phyloP scores from a whole-genome alignment of 2,888 invertebrate species.

The Euzophera pinguis region DNA sequence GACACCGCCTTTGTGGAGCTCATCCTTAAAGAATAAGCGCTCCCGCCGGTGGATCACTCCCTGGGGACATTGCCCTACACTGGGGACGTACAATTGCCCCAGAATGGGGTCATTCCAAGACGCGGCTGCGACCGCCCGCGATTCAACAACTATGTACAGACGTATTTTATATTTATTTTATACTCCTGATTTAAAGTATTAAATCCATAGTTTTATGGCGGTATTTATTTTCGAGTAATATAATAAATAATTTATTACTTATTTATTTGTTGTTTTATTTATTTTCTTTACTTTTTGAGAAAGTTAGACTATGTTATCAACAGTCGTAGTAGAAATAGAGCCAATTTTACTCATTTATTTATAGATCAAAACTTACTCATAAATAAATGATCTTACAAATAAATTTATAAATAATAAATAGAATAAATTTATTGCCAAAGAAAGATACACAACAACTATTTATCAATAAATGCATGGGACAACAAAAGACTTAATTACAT shows the following conservation, averaged over 20 bases:
- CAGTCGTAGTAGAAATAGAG: too few relatives aligned
- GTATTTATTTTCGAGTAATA: conserved; percentile 76
- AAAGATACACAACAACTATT: too few relatives aligned
- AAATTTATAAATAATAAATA: too few relatives aligned
- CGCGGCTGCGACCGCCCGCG: conserved; percentile 45
- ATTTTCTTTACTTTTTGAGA: conserved; percentile 7
- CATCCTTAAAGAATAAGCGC: conserved; percentile 84
- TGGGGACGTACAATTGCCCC: not conserved
- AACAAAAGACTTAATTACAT: too few relatives aligned
- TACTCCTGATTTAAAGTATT: conserved; percentile 72
- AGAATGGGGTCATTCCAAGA: conserved; percentile 10
- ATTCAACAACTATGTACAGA: conserved; percentile 54
- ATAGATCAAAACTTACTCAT: too few relatives aligned
- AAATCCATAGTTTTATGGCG: conserved; percentile 71
- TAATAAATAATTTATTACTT: conserved; percentile 72
- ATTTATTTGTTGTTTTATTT: conserved; percentile 42
- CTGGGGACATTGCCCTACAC: not conserved
- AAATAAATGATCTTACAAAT: too few relatives aligned
- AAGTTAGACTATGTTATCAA: too few relatives aligned
- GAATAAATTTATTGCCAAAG: too few relatives aligned
- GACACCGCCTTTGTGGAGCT: conserved; percentile 99
- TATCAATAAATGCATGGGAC: too few relatives aligned
- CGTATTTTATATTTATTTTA: conserved; percentile 62
- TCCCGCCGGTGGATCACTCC: conserved; percentile 17
- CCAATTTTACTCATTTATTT: too few relatives aligned